Conservation (phyloP, 2,113 vertebrate genomes). For the Neopipo cinnamomea region DNA sequence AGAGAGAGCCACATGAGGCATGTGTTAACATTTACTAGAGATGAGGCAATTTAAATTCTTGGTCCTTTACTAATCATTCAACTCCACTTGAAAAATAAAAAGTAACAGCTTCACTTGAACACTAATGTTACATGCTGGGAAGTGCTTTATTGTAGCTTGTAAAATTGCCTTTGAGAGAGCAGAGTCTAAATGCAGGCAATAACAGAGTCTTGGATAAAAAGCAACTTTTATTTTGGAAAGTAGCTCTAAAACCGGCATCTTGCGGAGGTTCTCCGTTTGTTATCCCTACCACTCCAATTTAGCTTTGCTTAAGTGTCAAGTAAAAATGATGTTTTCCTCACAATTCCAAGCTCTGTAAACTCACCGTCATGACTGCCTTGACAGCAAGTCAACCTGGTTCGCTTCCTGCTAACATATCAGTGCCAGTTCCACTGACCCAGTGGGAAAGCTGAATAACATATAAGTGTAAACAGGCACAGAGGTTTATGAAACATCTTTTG, state of each 20-base stretch:
- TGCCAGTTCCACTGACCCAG: conserved; percentile 7
- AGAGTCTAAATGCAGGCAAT: conserved; percentile 51
- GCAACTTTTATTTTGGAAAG: conserved; percentile 39
- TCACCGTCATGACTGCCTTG: not conserved
- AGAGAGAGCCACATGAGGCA: not conserved
- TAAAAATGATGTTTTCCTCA: conserved; percentile 17
- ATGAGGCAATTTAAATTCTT: conserved; percentile 52
- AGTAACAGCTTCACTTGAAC: conserved; percentile 49
- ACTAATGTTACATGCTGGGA: conserved; percentile 54
- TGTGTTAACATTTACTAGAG: conserved; percentile 47
- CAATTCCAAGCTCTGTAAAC: conserved; percentile 8
- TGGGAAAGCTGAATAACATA: not conserved
- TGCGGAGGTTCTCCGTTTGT: not conserved
- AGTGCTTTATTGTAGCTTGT: conserved; percentile 49
- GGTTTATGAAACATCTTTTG: conserved; percentile 20
- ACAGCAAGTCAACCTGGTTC: conserved; percentile 18
- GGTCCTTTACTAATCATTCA: conserved; percentile 53
- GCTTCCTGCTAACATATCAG: not conserved
- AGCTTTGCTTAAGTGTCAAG: conserved; percentile 20
- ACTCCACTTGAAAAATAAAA: conserved; percentile 62
- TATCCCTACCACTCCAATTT: not conserved
- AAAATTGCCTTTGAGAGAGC: conserved; percentile 50
- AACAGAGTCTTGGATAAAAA: conserved; percentile 30
- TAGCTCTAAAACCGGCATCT: conserved; percentile 43
- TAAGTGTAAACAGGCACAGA: not conserved